Base-by-base conservation (phyloP, 1,140 invertebrate species). In the Augochlora pura region DNA sequence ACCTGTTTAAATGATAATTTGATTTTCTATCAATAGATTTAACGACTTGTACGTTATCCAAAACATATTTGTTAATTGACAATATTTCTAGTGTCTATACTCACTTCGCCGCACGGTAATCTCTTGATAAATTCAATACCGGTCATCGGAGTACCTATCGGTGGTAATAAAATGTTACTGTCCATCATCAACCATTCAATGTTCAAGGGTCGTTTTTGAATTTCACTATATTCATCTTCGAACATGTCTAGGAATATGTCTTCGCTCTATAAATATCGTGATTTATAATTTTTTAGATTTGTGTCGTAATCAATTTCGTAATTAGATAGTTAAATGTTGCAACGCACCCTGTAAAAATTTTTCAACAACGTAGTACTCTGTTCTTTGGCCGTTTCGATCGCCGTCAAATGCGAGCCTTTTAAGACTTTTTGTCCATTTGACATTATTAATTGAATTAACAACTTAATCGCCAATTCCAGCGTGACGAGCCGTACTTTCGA, bases 201-300 rank as follows among this genome's bases (percentile, higher is more conserved):
- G 94, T 98, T 99, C 49, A 99, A 91, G 12, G 96, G 96, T 46
- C 95, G 94, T 88, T 96, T 98, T 87, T 96, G 94, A 95, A 99
- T 97, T 92, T 99, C 97, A 89, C 96, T 97, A 92, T 96, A 96
- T 94, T 99, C 99, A 92, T 99, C 98, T 93, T 99, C 99, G 93
- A 99, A 99, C 95, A 99, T 98, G 91, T 99, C 99, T 46, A 99
- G 93, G 93, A 99, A 99, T 83, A 99, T 98, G 89, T 99, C 98
- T 94, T 99, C 98, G 89, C 97, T 98, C 95, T 96, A 89, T 69
- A 92, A 88, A 68, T 70, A 73, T 62, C 59, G 73, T 64, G n/a
- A 73, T 75, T 83, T 60, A 69, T 75, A 83, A 16, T 76, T 73
- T 60, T 69, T 70, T 60, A 18, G 14, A 0, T 60, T 66, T 10